phyloP scores from a whole-genome alignment of 2,888 invertebrate genomes.

The Oscheius onirici region DNA sequence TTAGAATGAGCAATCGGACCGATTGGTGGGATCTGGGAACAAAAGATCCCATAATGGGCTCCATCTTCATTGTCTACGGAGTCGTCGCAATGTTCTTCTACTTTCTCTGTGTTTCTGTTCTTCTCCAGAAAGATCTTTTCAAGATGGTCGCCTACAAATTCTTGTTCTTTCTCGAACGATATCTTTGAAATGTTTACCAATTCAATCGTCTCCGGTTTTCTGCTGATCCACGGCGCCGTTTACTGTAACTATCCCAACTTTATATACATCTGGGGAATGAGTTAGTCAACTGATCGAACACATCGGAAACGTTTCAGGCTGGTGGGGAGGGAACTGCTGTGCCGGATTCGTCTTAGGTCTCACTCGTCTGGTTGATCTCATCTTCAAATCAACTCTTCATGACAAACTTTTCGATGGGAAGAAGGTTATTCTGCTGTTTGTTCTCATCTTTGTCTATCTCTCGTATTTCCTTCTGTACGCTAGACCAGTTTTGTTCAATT shows the following conservation, averaged over 20 bases:
- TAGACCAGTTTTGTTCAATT: slow-evolving; percentile 14
- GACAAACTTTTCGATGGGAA: slow-evolving; percentile 14
- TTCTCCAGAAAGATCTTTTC: slow-evolving; percentile 23
- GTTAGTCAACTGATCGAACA: not conserved
- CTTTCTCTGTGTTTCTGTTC: slow-evolving; percentile 3
- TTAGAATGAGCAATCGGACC: not conserved
- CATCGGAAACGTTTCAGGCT: not conserved
- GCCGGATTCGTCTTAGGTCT: slow-evolving; percentile 13
- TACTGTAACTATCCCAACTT: slow-evolving; percentile 25
- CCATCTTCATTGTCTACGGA: slow-evolving; percentile 6
- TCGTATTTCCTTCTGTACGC: slow-evolving; percentile 13
- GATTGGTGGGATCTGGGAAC: slow-evolving; percentile 12
- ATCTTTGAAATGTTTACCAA: not conserved
- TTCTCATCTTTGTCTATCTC: slow-evolving; percentile 1
- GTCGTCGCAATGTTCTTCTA: slow-evolving; percentile 7
- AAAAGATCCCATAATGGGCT: not conserved
- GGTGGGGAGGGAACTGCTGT: slow-evolving; percentile 15
- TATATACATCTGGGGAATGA: slow-evolving; percentile 24
- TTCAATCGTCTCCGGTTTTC: slow-evolving; percentile 10
- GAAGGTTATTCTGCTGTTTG: not conserved
- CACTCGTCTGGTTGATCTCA: slow-evolving; percentile 20
- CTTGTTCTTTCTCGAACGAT: slow-evolving; percentile 3
- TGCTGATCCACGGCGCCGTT: slow-evolving; percentile 9
- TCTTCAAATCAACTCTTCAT: slow-evolving; percentile 10
- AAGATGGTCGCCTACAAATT: slow-evolving; percentile 16